Evolutionary conservation across 2,888 invertebrate genomes (phyloP), one percentile per base, ranked within the genome.

Genomic region (Bimastos eiseni): DNA sequence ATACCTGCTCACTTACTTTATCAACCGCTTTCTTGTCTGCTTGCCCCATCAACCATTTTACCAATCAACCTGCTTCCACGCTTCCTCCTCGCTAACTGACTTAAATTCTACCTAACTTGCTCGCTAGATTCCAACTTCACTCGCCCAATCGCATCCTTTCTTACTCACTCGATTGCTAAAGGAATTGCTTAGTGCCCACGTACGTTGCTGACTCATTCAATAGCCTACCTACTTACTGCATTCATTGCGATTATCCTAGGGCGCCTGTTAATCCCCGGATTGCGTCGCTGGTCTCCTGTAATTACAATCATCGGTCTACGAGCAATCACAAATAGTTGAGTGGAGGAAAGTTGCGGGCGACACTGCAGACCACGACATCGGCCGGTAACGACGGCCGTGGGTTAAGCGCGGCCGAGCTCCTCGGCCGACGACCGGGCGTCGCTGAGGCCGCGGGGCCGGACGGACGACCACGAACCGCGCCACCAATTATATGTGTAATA

Each of bases 401-500:
- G 70, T 70, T 70, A 90, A 90, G 34, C 33, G 90, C 90, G 44
- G 38, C 89, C 37, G 36, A 41, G 89, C 89, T 44, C 37, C 89
- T 89, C 37, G 38, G 37, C 88, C 38, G 37, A 4, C 38, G 88
- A 38, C 37, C 38, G 88, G 37, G 88, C 38, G 88, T 36, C 88
- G 44, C 38, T 13, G 44, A 21, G 90, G 83, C 38, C 83, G 84
- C 49, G 37, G 30, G 84, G 83, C 84, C 41, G 84, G 36, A 34
- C 37, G 86, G 86, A 86, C 36, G 36, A 34, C 37, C 86, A 34
- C 86, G 70, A 70, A 34, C 86, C 86, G 86, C 86, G 86, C 86
- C 90, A 36, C 83, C 90, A 90, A 90, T 90, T 90, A 90, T 84
- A 90, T 84, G 84, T 84, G 90, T 84, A 90, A 90, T 90, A 90